Base-by-base conservation (phyloP, 2,888 invertebrate species). In the Orthosia cruda region DNA sequence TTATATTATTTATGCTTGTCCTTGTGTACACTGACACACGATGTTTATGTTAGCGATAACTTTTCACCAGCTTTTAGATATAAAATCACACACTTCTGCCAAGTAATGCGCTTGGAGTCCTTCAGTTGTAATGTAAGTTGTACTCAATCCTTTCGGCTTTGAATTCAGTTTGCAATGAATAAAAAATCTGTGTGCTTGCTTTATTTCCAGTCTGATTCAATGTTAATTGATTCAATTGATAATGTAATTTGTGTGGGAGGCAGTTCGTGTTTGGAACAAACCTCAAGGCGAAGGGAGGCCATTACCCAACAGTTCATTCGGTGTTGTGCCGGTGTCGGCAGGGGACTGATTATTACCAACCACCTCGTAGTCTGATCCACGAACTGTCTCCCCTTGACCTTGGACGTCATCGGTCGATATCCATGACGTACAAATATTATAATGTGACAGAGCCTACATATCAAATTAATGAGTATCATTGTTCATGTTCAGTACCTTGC, bases 391-490 rank as follows among this genome's bases (percentile, higher is more conserved):
- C 92, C 91, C 91, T 93, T 94, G 92, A 93, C 96, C 95, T 95
- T 96, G 93, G 82, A 87, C 89, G 88, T 91, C 90, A 93, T 92
- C 90, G 93, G 93, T 96, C 95, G 92, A 95, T 95, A 94, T 89
- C 83, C 83, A 85, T 94, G 92, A 94, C 93, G 90, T 92, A 88
- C 88, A 85, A 88, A 81, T 83, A 85, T 79, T 78, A 85, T 81
- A 83, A 80, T 87, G 77, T 86, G 80, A 85, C 81, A 83, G 77
- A 57, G 26, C 40, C 68, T 67, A 80, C 67, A 76, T 85, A 83
- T 79, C 67, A 86, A 85, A 77, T 80, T 58, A 76, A 94, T 92
- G 90, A 93, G 93, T 93, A 86, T 65, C 23, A 71, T 49, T 67
- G 23, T 70, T 81, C 47, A 71, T 67, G 23, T 70, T 81, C 47